A percentile compares a stretch with the other conserved stretches of the same genome.
Evolutionary conservation across 2,888 invertebrate species (phyloP).

Genomic region (Drosophila ezoana): DNA sequence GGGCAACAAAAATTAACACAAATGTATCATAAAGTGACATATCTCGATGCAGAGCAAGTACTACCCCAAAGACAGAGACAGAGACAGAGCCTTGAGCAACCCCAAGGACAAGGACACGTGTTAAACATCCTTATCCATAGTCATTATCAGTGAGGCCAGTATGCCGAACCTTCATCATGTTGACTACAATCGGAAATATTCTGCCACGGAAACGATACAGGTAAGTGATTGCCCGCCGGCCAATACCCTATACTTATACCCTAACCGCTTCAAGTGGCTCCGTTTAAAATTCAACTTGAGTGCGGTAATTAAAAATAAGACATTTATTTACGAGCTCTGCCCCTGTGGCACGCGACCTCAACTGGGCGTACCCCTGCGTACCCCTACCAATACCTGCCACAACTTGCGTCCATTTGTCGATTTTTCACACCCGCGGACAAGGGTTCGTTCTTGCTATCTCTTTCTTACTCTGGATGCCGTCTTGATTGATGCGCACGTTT

Average conservation of each 20-base stretch:
- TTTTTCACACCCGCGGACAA: conserved; percentile 48
- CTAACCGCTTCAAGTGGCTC: conserved; percentile 10
- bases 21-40: conserved; percentile 75
- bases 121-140: conserved; percentile 65
- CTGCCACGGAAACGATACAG: conserved; percentile 85
- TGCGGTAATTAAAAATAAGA: conserved; percentile 78
- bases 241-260: background rate
- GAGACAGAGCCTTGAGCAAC: conserved; percentile 19
- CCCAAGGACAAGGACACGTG: conserved; percentile 67
- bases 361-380: conserved; percentile 13
- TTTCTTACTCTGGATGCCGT: conserved; percentile 25
- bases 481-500: conserved; percentile 73
- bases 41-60: conserved; percentile 59
- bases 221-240: conserved; percentile 68
- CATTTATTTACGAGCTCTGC: conserved; percentile 69
- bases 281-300: conserved; percentile 67
- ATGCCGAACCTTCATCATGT: conserved; percentile 85
- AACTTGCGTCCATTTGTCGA: conserved; percentile 28
- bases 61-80: conserved; percentile 24
- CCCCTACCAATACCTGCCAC: background rate
- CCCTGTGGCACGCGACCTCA: conserved; percentile 71
- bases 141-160: conserved; percentile 59
- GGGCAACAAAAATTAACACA: conserved; percentile 73
- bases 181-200: conserved; percentile 85
- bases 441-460: conserved; percentile 5